Conservation (phyloP, 1,140 invertebrate genomes). For the Ceratoteleas bidentatus region DNA sequence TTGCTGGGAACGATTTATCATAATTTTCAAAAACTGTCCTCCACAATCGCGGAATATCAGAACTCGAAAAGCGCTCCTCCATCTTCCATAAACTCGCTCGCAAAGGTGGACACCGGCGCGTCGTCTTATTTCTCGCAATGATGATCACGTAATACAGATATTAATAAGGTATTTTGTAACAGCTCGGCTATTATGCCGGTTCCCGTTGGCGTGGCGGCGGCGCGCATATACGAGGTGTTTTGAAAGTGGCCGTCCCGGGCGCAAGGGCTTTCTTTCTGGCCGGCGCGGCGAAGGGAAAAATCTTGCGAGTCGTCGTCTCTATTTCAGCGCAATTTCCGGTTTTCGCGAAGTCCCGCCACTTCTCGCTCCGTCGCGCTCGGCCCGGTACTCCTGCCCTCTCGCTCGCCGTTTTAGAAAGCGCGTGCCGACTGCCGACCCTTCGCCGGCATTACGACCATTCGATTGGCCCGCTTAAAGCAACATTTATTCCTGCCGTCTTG, state of each 20-base stretch:
- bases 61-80: too few species aligned
- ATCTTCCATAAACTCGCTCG: too few species aligned
- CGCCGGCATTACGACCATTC: conserved; percentile 51
- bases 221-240: conserved; percentile 58
- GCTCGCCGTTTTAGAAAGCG: conserved; percentile 61
- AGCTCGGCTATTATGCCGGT: conserved; percentile 20
- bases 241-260: conserved; percentile 50
- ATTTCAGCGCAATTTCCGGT: conserved; percentile 75
- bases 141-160: conserved; percentile 56
- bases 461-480: conserved; percentile 51
- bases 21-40: too few species aligned
- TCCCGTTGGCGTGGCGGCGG: neutral
- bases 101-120: neutral
- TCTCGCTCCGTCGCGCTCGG: conserved; percentile 16
- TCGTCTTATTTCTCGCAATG: conserved; percentile 38
- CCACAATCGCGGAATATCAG: too few species aligned
- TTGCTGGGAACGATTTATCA: too few species aligned
- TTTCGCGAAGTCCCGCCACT: conserved; percentile 68
- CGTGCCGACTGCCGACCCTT: conserved; percentile 45
- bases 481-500: conserved; percentile 62
- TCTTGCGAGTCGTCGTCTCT: conserved; percentile 69
- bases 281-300: conserved; percentile 67
- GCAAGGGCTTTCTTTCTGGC: conserved; percentile 62
- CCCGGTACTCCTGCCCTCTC: conserved; percentile 33
- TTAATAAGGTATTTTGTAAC: conserved; percentile 41